Evolutionary conservation across 1,140 invertebrate species (phyloP).

Genomic region (Onthophagus taurus): DNA sequence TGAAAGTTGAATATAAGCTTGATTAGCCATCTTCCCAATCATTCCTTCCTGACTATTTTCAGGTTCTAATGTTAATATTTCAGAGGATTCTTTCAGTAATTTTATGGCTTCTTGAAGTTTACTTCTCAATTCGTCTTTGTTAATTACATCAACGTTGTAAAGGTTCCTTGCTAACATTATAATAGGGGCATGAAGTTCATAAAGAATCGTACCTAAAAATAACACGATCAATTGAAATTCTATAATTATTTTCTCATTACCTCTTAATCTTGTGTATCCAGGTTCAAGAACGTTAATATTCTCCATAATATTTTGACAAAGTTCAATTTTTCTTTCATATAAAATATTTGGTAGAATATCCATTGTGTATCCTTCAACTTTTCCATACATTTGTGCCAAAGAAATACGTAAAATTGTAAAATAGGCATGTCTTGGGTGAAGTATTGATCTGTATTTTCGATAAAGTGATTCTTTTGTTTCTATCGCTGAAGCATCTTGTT

Average conservation of each 20-base stretch:
- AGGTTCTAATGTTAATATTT: constrained; percentile 58
- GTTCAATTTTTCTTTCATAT: constrained; percentile 63
- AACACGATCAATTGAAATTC: constrained; percentile 15
- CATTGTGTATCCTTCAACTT: constrained; percentile 57
- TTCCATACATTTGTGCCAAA: constrained; percentile 65
- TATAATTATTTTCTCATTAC: constrained; percentile 32
- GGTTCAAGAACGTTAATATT: constrained; percentile 65
- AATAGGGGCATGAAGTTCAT: constrained; percentile 9
- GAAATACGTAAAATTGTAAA: constrained; percentile 53
- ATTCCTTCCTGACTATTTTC: constrained; percentile 57
- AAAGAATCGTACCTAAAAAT: constrained; percentile 32
- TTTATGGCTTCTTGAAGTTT: constrained; percentile 49
- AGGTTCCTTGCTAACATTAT: constrained; percentile 11
- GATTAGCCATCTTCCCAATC: constrained; percentile 38
- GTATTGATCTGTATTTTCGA: constrained; percentile 49
- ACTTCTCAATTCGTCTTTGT: constrained; percentile 5
- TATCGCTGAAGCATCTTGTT: constrained; percentile 33
- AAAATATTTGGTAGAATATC: constrained; percentile 61
- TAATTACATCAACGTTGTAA: constrained; percentile 1
- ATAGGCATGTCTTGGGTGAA: constrained; percentile 65
- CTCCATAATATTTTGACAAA: constrained; percentile 56
- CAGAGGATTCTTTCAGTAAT: constrained; percentile 47
- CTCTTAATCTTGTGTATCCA: constrained; percentile 62
- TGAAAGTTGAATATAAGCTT: constrained; percentile 5
- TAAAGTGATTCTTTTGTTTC: constrained; percentile 47